Conservation (phyloP, 2,888 invertebrate genomes). For the Dolichomitus sp. region DNA sequence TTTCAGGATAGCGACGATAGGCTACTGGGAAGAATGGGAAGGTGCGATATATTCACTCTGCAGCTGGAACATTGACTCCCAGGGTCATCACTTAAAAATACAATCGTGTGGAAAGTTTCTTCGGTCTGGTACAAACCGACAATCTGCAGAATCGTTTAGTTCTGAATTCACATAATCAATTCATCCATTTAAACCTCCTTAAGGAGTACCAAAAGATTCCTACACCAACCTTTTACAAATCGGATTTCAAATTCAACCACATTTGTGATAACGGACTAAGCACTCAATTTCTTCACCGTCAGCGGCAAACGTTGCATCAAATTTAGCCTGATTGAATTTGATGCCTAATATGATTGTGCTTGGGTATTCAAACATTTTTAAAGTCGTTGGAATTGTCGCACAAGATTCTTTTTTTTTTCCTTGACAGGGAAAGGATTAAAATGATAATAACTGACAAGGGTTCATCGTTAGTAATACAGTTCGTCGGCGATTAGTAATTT, state of each 20-base stretch:
- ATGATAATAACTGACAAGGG: too few species aligned
- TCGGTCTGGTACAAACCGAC: slow-evolving; percentile 1
- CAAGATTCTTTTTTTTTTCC: too few species aligned
- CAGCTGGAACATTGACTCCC: slow-evolving; percentile 12
- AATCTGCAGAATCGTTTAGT: not conserved
- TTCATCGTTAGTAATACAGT: too few species aligned
- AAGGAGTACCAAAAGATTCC: not conserved
- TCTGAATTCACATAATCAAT: not conserved
- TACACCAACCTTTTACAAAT: not conserved
- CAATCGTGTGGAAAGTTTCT: slow-evolving; percentile 12
- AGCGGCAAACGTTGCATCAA: too few species aligned
- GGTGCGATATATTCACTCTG: slow-evolving; percentile 7
- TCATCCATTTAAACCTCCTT: not conserved
- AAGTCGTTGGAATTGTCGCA: too few species aligned
- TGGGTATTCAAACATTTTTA: too few species aligned
- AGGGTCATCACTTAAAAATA: slow-evolving; percentile 48
- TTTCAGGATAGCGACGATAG: slow-evolving; percentile 22
- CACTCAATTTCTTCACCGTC: not conserved
- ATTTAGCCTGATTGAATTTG: too few species aligned
- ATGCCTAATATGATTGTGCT: too few species aligned
- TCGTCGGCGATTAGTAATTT: too few species aligned
- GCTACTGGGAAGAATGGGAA: not conserved
- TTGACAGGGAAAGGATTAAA: too few species aligned
- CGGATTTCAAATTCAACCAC: not conserved
- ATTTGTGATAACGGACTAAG: not conserved